phyloP scores from a whole-genome alignment of 2,888 invertebrate genomes.

The Pasiphila rectangulata region DNA sequence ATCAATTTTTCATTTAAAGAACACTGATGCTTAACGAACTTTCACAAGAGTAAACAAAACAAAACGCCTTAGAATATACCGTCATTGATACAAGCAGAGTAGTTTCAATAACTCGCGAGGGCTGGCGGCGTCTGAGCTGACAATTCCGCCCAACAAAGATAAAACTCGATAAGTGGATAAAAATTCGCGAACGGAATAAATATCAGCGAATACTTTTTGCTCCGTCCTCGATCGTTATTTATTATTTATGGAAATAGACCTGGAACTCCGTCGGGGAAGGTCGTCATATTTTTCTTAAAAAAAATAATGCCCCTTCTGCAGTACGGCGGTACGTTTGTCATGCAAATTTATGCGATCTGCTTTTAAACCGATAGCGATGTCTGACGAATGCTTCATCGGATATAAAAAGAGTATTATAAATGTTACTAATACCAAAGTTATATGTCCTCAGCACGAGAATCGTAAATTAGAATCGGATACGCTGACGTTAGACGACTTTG shows the following conservation, averaged over 20 bases:
- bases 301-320: conserved; percentile 70
- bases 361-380: conserved; percentile 75
- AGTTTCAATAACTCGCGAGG: conserved; percentile 24
- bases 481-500: conserved; percentile 8
- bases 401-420: conserved; percentile 55
- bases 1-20: too few relatives aligned
- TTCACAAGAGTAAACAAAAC: not conserved
- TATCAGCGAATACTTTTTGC: conserved; percentile 70
- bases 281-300: conserved; percentile 78
- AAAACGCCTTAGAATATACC: conserved; percentile 8
- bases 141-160: conserved; percentile 36
- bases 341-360: conserved; percentile 78
- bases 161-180: conserved; percentile 70
- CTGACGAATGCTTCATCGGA: conserved; percentile 69
- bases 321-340: conserved; percentile 67
- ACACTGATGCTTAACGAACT: too few relatives aligned
- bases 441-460: conserved; percentile 59
- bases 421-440: conserved; percentile 55
- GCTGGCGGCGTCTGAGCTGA: conserved; percentile 24
- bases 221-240: conserved; percentile 74
- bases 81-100: conserved; percentile 24
- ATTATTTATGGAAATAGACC: conserved; percentile 80
- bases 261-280: conserved; percentile 70
- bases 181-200: conserved; percentile 73
- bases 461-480: conserved; percentile 46